Evolutionary conservation across 2,113 vertebrate species (phyloP), one percentile per base, ranked within the genome.

Genomic region (Aegypius monachus): DNA sequence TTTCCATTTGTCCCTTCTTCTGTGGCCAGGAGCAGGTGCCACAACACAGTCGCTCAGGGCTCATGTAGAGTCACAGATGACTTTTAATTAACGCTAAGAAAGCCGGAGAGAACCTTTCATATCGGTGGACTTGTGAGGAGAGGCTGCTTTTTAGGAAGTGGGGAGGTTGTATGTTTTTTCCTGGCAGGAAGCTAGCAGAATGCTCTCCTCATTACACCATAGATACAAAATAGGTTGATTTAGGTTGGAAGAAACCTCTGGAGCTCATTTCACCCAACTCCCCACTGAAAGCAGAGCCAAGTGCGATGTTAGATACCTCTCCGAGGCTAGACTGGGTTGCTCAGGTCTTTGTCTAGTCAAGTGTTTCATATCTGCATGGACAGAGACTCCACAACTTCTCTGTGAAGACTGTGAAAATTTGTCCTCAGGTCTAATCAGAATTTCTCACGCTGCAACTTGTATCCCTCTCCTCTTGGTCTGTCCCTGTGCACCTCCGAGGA

Each of bases 261-360:
- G 27, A 81, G 23, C n/a, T 77, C 45, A 20, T 95, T 80, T 89
- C 0, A 0, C 32, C 47, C 20, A n/a, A 20, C 36, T 66, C 12
- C 13, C 22, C 11, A 15, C 25, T 56, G 36, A 67, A 77, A 52
- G 81, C 29, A 93, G 43, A 81, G n/a, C 40, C 27, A 53, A 22
- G 29, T 32, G 48, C 0, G 1, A 67, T 0, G 1, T 56, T 78
- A 81, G 63, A 71, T 50, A 16, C 50, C 1, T 1, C 22, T 34
- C 23, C 2, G 3, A 81, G 55, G 15, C 77, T 71, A n/a, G n/a
- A 10, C 6, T 22, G 29, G 14, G 25, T 72, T 78, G 29, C 42
- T 86, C 47, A 81, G 52, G 32, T 48, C 32, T 67, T 77, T 72
- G 18, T n/a, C n/a, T 66, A 65, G 34, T 53, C n/a, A 55, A 15